These are phyloP conservation scores for Phoeniculus purpureus DNA, from an alignment of 2,797 vertebrate species.

Conservation along the genomic window DNA sequence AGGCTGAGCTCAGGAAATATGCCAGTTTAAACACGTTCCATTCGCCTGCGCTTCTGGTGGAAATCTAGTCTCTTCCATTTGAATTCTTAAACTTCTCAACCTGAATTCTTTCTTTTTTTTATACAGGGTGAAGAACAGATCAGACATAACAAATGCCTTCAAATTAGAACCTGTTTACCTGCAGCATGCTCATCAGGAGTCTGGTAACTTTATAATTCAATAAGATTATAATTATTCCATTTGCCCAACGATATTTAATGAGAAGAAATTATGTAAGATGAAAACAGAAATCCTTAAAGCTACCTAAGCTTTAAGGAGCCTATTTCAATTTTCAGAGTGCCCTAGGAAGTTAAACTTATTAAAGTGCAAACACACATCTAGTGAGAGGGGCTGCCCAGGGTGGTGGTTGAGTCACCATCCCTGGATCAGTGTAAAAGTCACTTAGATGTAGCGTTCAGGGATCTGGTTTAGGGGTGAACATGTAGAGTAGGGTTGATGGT, in stretches of 20 bases:
- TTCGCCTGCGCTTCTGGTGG: neutral
- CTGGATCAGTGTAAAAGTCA: too few relatives aligned
- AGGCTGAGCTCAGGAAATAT: slow-evolving; percentile 46
- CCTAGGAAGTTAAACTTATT: neutral
- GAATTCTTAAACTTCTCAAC: neutral
- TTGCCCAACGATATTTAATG: neutral
- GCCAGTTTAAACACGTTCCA: slow-evolving; percentile 1
- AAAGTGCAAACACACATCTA: neutral
- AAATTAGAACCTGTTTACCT: slow-evolving; percentile 95
- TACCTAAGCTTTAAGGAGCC: neutral
- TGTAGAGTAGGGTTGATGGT: too few relatives aligned
- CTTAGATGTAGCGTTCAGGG: too few relatives aligned
- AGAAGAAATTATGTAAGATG: neutral
- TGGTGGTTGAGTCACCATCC: too few relatives aligned
- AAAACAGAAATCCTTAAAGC: neutral
- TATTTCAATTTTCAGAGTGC: slow-evolving; percentile 3
- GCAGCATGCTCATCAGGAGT: slow-evolving; percentile 92
- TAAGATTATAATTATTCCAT: neutral
- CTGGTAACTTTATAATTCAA: slow-evolving; percentile 80
- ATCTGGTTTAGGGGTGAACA: too few relatives aligned
- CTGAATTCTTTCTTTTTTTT: neutral
- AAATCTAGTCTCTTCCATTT: slow-evolving; percentile 15
- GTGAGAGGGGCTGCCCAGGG: neutral
- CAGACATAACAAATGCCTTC: slow-evolving; percentile 90
- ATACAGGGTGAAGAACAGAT: slow-evolving; percentile 90